Evolutionary conservation across 2,888 invertebrate genomes (phyloP), one percentile per base, ranked within the genome.

Genomic region (Xestia sexstrigata): DNA sequence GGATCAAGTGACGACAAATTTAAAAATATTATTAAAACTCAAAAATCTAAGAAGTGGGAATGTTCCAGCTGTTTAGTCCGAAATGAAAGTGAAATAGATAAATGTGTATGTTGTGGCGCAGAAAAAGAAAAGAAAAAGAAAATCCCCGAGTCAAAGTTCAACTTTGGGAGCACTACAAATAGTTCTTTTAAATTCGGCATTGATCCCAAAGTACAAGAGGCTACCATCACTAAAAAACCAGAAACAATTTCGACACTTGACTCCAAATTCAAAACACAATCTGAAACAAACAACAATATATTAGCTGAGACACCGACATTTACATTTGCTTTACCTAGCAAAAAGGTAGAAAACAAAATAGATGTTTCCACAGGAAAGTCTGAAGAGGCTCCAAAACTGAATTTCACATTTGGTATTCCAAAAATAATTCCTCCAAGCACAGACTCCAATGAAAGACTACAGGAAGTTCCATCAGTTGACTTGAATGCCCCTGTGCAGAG

Each of bases 131-230:
- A 65, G 15, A 84, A 76, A 26, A 90, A 87, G 63, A 87, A 90
- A 85, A 65, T 83, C 7, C 87, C 87, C 49, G 88, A 87, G 26
- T 89, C 89, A 60, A 84, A 87, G 47, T 95, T 95, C 81, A 94
- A 94, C 71, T 95, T 95, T 79, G 91, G 91, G 3, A 81, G 83
- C n/a, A 85, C 83, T 58, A 23, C 88, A 63, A 91, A 90, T 73
- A 88, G 75, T 42, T 81, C 91, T 39, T 95, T 95, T 82, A 95
- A 95, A 89, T 96, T 95, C 87, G 95, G 96, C 2, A 94, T 95
- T 78, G 92, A 94, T 85, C 91, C 91, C 1, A 91, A 92, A 78
- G 82, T 81, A 8, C 91, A 93, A 83, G 90, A 91, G 81, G 82
- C 82, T 60, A 89, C 83, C 20, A 82, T 89, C 30, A 75, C 85